Evolutionary conservation across 2,888 invertebrate species (phyloP).

Genomic region (Oxyscelio sp.): DNA sequence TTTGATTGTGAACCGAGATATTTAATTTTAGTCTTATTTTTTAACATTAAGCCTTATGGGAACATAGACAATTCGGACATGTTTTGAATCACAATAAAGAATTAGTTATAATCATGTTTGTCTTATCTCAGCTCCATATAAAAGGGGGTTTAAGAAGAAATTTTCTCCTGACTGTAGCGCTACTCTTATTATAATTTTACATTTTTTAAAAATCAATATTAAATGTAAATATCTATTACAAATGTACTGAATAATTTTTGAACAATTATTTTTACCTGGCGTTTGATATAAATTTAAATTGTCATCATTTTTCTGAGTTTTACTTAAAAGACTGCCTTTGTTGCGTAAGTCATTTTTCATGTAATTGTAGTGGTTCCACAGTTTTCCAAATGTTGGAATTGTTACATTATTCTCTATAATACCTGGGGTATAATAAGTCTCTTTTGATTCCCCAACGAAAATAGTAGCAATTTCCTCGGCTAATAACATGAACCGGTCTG

Average conservation of each 20-base stretch:
- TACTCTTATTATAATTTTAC: neutral
- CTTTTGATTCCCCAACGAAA: conserved; percentile 2
- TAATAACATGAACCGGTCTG: conserved; percentile 29
- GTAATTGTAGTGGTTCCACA: conserved; percentile 26
- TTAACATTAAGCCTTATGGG: too few relatives aligned
- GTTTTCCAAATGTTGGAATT: conserved; percentile 15
- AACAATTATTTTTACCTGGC: neutral
- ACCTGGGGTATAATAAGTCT: conserved; percentile 16
- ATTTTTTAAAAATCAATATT: neutral
- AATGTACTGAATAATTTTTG: neutral
- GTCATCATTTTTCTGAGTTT: neutral
- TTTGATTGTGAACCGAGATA: too few relatives aligned
- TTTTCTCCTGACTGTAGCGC: too few relatives aligned
- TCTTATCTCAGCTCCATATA: too few relatives aligned
- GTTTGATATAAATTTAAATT: neutral
- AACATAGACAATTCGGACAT: too few relatives aligned
- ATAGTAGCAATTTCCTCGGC: conserved; percentile 29
- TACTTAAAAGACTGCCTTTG: neutral
- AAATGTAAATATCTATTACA: neutral
- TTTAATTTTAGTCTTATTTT: too few relatives aligned
- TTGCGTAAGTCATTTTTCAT: neutral
- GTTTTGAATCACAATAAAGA: too few relatives aligned
- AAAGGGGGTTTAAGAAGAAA: too few relatives aligned
- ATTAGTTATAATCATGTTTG: too few relatives aligned
- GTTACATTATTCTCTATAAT: conserved; percentile 2